Conservation (phyloP, 1,140 invertebrate species). For the Phocides pigmalion region DNA sequence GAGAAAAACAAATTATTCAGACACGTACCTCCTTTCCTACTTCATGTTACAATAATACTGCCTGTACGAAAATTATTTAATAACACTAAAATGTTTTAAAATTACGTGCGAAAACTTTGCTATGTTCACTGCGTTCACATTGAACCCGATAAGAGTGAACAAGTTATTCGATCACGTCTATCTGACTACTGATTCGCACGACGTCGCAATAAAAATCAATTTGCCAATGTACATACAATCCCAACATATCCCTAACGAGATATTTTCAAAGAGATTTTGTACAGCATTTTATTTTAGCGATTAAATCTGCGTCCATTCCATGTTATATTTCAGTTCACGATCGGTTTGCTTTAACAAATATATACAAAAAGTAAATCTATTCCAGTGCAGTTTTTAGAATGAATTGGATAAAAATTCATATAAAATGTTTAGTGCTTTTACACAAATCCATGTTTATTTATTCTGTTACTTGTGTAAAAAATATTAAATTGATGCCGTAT, state of each 20-base stretch:
- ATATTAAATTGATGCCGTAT: too few species aligned
- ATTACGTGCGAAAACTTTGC: background rate
- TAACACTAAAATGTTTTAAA: background rate
- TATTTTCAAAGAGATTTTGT: constrained; percentile 11
- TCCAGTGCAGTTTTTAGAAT: constrained; percentile 9
- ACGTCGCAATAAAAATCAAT: constrained; percentile 20
- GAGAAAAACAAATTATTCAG: too few species aligned
- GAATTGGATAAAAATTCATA: background rate
- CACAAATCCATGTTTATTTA: background rate
- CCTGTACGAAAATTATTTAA: too few species aligned
- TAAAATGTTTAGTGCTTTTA: constrained; percentile 10
- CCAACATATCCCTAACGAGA: constrained; percentile 12
- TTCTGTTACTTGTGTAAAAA: background rate
- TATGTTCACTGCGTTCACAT: background rate
- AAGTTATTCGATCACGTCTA: background rate
- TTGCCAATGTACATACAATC: constrained; percentile 18
- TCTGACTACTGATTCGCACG: constrained; percentile 11
- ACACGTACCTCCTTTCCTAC: too few species aligned
- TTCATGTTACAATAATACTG: too few species aligned
- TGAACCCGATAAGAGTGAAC: background rate
- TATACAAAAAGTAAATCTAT: constrained; percentile 18
- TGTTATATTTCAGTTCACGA: constrained; percentile 25
- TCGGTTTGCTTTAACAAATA: constrained; percentile 26
- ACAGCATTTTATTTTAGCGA: constrained; percentile 8
- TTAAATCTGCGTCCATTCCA: constrained; percentile 14